Percentiles rank a stretch among this genome's conserved stretches.
phyloP scores from a whole-genome alignment of 2,113 vertebrate genomes.

The human (Homo sapiens) region GRCh38 chr16:9307001-9307500 shows the following conservation, averaged over 20 bases:
- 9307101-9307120: not conserved
- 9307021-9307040: not conserved
- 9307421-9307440: not conserved
- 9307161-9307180: not conserved
- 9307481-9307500: no score
- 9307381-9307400: not conserved
- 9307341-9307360: not conserved
- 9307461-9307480: not conserved
- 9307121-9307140: not conserved
- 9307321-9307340: not conserved
- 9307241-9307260: not conserved
- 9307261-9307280: not conserved
- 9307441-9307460: not conserved
- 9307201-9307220: fast-evolving
- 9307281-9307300: not conserved
- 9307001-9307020: not conserved
- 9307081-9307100: not conserved
- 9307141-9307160: not conserved
- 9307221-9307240: not conserved
- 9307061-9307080: not conserved
- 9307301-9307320: not conserved
- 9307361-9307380: not conserved
- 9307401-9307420: not conserved
- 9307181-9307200: not conserved
- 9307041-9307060: not conserved